Conservation (phyloP, 2,888 invertebrate genomes). For the Aleiodes testaceus region DNA sequence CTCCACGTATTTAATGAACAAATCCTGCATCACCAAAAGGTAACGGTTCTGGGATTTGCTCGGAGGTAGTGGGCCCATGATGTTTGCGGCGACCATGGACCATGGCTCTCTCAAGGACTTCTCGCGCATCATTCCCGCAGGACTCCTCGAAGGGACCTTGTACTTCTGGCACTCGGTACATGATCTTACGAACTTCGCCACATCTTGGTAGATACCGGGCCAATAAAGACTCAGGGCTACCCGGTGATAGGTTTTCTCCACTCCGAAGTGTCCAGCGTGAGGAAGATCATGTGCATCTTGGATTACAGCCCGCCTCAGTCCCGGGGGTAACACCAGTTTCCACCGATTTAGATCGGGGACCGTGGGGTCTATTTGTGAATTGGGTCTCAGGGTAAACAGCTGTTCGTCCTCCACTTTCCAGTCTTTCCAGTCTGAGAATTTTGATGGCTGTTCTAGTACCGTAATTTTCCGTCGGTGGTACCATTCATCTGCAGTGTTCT, state of each 20-base stretch:
- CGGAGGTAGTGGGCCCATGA: conserved; percentile 6
- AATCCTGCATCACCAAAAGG: background rate
- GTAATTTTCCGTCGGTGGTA: background rate
- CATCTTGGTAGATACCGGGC: conserved; percentile 4
- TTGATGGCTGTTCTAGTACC: background rate
- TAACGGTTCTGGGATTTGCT: background rate
- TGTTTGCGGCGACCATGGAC: conserved; percentile 1
- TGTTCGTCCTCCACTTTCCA: background rate
- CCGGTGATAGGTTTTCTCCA: conserved; percentile 4
- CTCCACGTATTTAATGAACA: conserved; percentile 51
- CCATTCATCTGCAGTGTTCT: background rate
- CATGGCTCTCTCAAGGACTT: background rate
- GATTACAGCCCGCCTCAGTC: background rate
- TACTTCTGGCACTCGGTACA: background rate
- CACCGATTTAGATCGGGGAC: conserved; percentile 16
- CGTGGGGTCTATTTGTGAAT: conserved; percentile 10
- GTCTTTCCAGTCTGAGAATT: conserved; percentile 7
- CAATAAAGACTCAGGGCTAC: background rate
- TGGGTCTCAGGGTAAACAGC: background rate
- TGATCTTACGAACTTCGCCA: background rate
- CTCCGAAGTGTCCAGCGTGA: background rate
- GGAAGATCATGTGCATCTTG: conserved; percentile 2
- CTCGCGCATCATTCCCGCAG: background rate
- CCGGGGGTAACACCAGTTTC: background rate
- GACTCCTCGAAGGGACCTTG: background rate